These are phyloP conservation scores for Lerista edwardsae DNA, from an alignment of 2,797 vertebrate genomes.

Conservation along the genomic window DNA sequence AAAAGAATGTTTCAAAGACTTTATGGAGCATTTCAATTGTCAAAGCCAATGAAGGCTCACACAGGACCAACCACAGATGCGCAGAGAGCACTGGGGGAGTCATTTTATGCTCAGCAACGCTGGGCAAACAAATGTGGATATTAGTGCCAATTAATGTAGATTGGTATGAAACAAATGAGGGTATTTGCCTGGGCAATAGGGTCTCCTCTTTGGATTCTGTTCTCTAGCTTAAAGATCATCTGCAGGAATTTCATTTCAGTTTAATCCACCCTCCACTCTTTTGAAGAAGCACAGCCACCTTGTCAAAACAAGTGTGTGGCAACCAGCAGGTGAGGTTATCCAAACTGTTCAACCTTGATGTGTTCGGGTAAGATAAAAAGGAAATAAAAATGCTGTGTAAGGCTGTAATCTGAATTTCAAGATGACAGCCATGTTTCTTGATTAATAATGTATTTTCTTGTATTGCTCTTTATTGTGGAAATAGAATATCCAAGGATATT, in stretches of 20 bases:
- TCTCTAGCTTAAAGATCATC: not conserved
- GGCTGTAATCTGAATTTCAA: slow-evolving; percentile 38
- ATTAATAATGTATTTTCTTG: slow-evolving; percentile 46
- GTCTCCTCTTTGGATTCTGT: not conserved
- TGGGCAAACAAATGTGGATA: slow-evolving; percentile 45
- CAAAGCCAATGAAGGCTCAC: slow-evolving; percentile 1
- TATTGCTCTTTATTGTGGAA: slow-evolving; percentile 12
- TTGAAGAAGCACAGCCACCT: slow-evolving; percentile 36
- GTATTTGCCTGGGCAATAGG: not conserved
- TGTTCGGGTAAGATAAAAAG: slow-evolving; percentile 22
- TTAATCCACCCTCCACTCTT: slow-evolving; percentile 4
- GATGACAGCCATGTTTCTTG: slow-evolving; percentile 15
- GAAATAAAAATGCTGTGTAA: slow-evolving; percentile 21
- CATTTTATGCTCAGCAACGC: slow-evolving; percentile 3
- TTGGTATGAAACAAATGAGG: slow-evolving; percentile 21
- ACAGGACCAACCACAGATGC: not conserved
- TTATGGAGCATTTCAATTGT: slow-evolving; percentile 36
- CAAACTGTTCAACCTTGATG: slow-evolving; percentile 7
- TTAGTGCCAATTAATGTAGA: slow-evolving; percentile 33
- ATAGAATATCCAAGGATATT: not conserved
- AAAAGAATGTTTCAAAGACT: slow-evolving; percentile 3
- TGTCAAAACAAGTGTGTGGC: not conserved
- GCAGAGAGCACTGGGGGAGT: not conserved
- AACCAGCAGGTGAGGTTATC: slow-evolving; percentile 21
- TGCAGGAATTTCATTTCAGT: not conserved